A percentile compares a stretch with the other conserved stretches of the same genome.
Evolutionary conservation across 1,140 invertebrate genomes (phyloP).

Genomic region (Nixonia krombeini): DNA sequence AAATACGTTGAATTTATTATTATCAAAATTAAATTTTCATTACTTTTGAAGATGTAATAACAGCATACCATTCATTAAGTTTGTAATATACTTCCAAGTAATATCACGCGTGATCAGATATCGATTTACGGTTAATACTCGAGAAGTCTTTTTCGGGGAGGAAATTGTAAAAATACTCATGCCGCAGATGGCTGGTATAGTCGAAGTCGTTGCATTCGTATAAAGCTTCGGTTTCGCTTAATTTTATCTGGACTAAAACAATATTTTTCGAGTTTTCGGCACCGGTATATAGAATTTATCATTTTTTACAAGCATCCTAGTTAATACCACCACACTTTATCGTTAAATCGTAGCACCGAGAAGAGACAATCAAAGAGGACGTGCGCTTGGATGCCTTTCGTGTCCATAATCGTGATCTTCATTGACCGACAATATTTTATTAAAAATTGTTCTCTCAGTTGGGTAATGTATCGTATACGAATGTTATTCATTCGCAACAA

Average conservation of each 20-base stretch:
- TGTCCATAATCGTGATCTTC: conserved; percentile 15
- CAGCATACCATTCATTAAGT: too few species aligned
- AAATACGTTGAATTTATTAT: too few species aligned
- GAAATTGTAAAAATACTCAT: conserved; percentile 39
- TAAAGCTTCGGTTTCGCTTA: conserved; percentile 14
- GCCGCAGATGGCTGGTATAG: conserved; percentile 29
- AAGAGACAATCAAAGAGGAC: conserved; percentile 40
- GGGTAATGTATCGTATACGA: too few species aligned
- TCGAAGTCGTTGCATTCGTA: conserved; percentile 43
- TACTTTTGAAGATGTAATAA: too few species aligned
- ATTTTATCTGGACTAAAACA: conserved; percentile 8
- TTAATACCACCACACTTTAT: conserved; percentile 41
- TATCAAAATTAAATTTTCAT: too few species aligned
- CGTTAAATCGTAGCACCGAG: conserved; percentile 29
- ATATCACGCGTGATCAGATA: conserved; percentile 25
- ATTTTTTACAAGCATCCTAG: conserved; percentile 41
- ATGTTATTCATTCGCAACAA: too few species aligned
- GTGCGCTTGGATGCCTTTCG: conserved; percentile 33
- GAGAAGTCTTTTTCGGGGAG: conserved; percentile 29
- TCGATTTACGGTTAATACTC: conserved; percentile 38
- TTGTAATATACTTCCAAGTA: conserved; percentile 23
- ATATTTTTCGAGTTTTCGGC: conserved; percentile 7
- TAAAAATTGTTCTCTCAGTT: too few species aligned
- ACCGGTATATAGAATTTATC: conserved; percentile 34
- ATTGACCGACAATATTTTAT: too few species aligned